Evolutionary conservation across 2,797 vertebrate genomes (phyloP).

Genomic region (Alosa sapidissima): DNA sequence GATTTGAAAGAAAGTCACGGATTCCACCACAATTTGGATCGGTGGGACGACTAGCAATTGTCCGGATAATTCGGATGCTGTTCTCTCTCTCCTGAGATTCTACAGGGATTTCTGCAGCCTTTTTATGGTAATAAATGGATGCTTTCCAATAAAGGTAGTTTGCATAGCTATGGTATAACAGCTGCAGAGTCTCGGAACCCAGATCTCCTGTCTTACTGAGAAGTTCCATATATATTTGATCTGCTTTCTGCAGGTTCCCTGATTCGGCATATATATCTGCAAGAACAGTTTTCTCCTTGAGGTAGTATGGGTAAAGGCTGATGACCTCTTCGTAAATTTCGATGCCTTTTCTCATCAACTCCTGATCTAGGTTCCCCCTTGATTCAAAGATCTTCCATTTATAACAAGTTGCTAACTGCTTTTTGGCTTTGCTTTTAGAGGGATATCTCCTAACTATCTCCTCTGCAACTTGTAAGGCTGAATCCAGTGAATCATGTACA

Average conservation of each 20-base stretch:
- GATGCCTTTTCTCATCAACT: not conserved
- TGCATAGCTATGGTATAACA: conserved; percentile 3
- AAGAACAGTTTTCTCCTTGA: not conserved
- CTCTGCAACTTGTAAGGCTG: conserved; percentile 1
- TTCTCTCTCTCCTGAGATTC: not conserved
- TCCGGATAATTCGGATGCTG: not conserved
- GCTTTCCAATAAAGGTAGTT: not conserved
- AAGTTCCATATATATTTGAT: conserved; percentile 8
- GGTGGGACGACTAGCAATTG: not conserved
- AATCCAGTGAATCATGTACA: not conserved
- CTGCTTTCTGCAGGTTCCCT: not conserved
- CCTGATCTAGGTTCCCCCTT: fast-evolving
- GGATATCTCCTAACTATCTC: not conserved
- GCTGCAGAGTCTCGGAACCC: not conserved
- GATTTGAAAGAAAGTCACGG: not conserved
- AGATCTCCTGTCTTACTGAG: not conserved
- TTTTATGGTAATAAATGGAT: not conserved
- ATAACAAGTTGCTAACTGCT: not conserved
- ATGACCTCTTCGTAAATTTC: not conserved
- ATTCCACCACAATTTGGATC: not conserved
- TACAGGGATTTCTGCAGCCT: conserved; percentile 5
- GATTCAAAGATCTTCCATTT: conserved; percentile 22
- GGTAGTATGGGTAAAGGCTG: not conserved
- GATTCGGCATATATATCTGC: not conserved
- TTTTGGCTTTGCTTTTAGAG: not conserved